Conservation (phyloP, 2,797 vertebrate species). For the Aeoliscus strigatus region DNA sequence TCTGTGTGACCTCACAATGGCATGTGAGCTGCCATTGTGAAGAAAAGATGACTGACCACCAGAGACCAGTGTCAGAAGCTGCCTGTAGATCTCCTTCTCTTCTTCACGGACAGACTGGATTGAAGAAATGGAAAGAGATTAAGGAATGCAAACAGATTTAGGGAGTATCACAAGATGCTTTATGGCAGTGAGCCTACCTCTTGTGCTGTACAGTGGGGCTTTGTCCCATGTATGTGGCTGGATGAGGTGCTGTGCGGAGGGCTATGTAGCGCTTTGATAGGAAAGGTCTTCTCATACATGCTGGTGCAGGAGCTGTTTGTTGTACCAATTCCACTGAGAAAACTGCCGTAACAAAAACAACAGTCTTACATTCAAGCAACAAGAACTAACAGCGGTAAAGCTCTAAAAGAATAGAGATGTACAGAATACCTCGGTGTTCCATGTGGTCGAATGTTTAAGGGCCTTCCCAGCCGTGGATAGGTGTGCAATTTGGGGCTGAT, state of each 20-base stretch:
- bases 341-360: constrained; percentile 36
- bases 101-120: constrained; percentile 85
- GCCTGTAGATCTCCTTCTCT: constrained; percentile 91
- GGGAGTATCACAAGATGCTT: background rate
- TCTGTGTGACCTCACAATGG: constrained; percentile 79
- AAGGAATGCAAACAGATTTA: background rate
- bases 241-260: constrained; percentile 78
- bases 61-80: constrained; percentile 88
- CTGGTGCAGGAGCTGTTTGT: constrained; percentile 58
- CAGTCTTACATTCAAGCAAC: constrained; percentile 4
- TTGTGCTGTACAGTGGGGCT: constrained; percentile 78
- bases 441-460: constrained; percentile 61
- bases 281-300: constrained; percentile 87
- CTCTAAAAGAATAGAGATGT: background rate
- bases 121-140: constrained; percentile 7
- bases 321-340: constrained; percentile 25
- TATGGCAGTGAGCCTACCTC: constrained; percentile 74
- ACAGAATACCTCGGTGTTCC: constrained; percentile 55
- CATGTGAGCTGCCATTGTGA: constrained; percentile 74
- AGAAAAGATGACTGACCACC: constrained; percentile 82
- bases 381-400: background rate
- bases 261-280: constrained; percentile 82
- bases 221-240: constrained; percentile 65
- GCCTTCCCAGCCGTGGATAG: constrained; percentile 69
- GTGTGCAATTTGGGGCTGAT: constrained; percentile 48